A percentile compares a stretch with the other conserved stretches of the same genome.
phyloP scores from a whole-genome alignment of 2,113 vertebrate species.

The Halichoerus grypus region DNA sequence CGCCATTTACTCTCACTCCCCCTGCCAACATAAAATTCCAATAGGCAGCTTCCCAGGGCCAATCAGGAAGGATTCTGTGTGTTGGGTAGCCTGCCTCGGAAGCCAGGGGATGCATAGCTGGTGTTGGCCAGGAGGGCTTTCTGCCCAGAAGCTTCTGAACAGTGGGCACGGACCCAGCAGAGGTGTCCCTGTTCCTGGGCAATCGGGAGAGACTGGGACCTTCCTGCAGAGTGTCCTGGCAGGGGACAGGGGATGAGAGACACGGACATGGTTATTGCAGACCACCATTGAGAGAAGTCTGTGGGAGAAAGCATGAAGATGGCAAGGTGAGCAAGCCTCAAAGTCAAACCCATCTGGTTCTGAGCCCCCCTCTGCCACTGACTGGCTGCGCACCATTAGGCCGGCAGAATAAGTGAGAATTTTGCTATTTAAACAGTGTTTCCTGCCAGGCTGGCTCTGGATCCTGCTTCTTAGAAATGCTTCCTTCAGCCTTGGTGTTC shows the following conservation, averaged over 20 bases:
- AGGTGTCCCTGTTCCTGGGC: neutral
- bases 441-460: neutral
- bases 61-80: neutral
- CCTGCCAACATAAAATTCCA: neutral
- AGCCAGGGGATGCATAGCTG: neutral
- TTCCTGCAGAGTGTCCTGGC: neutral
- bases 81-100: neutral
- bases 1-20: neutral
- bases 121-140: neutral
- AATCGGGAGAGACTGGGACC: neutral
- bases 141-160: neutral
- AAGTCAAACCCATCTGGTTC: neutral
- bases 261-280: neutral
- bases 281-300: neutral
- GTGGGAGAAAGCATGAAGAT: neutral
- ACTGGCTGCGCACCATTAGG: neutral
- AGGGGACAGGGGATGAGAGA: neutral
- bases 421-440: constrained; percentile 14
- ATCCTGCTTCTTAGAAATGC: neutral
- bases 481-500: neutral
- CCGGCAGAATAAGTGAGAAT: neutral
- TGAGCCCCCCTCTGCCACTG: neutral
- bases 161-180: neutral
- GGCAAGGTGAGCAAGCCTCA: neutral
- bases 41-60: neutral